Evolutionary conservation across 2,888 invertebrate species (phyloP).

Genomic region (Leptopilina syphax): DNA sequence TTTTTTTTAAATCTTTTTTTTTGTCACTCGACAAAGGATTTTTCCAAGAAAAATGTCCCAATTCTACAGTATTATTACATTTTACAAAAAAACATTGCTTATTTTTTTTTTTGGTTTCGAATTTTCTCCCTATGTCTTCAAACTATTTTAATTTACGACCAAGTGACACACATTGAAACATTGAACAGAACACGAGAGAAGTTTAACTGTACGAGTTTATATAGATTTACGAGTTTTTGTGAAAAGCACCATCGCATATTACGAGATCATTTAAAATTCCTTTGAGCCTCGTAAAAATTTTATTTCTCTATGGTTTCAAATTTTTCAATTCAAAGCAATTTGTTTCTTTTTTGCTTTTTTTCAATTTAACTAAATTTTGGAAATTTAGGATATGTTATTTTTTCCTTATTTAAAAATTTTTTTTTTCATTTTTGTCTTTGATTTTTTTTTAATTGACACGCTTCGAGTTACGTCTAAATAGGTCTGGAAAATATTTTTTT

Average conservation of each 20-base stretch:
- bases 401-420: neutral
- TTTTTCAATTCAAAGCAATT: neutral
- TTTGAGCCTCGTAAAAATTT: constrained; percentile 43
- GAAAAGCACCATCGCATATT: constrained; percentile 59
- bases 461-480: constrained; percentile 66
- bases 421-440: neutral
- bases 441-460: constrained; percentile 15
- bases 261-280: constrained; percentile 61
- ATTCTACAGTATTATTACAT: neutral
- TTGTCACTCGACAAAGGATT: too few relatives aligned
- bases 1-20: neutral
- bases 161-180: constrained; percentile 38
- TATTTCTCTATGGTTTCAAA: neutral
- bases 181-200: constrained; percentile 47
- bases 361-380: neutral
- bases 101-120: neutral
- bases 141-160: constrained; percentile 43
- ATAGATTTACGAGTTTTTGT: constrained; percentile 67
- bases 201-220: constrained; percentile 37
- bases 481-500: constrained; percentile 61
- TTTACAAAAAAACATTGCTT: neutral
- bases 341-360: neutral
- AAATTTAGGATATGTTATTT: neutral
- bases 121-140: constrained; percentile 4
- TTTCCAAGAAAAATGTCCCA: neutral